Evolutionary conservation across 1,140 invertebrate genomes (phyloP), one percentile per base, ranked within the genome.

Genomic region (Bombus fervidus): DNA sequence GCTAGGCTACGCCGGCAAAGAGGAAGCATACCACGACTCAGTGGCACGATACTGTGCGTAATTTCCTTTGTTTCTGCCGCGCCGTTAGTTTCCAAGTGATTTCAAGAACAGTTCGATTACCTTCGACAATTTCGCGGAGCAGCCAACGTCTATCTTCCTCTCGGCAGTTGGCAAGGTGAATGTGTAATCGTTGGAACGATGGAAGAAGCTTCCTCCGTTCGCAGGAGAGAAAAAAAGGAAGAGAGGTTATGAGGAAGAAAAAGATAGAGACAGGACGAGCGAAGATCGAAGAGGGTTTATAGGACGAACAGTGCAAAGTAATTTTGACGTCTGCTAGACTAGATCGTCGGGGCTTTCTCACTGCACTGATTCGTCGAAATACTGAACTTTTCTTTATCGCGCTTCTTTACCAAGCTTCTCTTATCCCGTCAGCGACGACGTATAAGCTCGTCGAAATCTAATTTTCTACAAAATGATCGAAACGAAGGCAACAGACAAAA

Each of bases 11-110:
- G 53, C n/a, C 28, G 13, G 75, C 34, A 69, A 31, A 69, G 37
- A 34, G 72, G 77, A 80, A 77, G 62, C 72, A 75, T 37, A 73
- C 80, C 73, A 41, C 57, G 80, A 66, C 59, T 64, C 85, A 59
- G 69, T 84, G 72, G 28, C 74, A 77, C 84, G 84, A 62, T 82
- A 62, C 79, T 53, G 53, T 80, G 85, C 86, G 86, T 86, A 91
- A 91, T 91, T 88, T 87, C 76, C 88, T 92, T 92, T 91, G 88
- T 92, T 87, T 89, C 84, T 75, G 22, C 85, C n/a, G 82, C 89
- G 81, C 83, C 81, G 81, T 88, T 83, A 85, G 81, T 89, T 85
- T 90, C 76, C 77, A 81, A 72, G 84, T 82, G 88, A 88, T 88
- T 88, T 86, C 79, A 80, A 77, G 83, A 91, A 82, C 83, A 66